Base-by-base conservation (phyloP, 2,797 vertebrate genomes). In the Argyrosomus regius region DNA sequence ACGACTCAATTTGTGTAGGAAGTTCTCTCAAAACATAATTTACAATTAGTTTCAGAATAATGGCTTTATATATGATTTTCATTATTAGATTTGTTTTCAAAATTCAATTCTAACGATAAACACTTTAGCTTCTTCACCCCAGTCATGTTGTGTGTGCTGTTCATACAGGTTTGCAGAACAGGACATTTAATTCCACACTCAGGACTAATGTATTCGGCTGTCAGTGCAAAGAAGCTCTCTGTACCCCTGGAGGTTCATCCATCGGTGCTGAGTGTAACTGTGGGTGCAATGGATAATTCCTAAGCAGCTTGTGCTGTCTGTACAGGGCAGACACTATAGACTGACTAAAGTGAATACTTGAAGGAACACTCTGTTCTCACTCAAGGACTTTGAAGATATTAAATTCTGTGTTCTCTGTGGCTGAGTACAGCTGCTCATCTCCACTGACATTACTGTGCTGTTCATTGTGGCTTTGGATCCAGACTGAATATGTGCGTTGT, bases 341-440 rank as follows among this genome's bases (percentile, higher is more conserved):
- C 31, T 63, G 69, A 74, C 71, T 69, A 48, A 76, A 75, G 63
- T 12, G n/a, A 67, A 74, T 69, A 72, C 66, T 75, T 78, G 49
- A 78, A 79, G 63, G 81, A 85, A 77, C 78, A 81, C 76, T 59
- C 59, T 83, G 86, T 72, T 20, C 73, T 20, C 56, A 35, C 48
- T 67, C 45, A 63, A 59, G 45, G 71, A 79, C 80, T 80, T 16
- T 65, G 62, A 62, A 80, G 66, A 81, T 75, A 72, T 66, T 50
- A 58, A 59, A 66, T 69, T 71, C 12, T 58, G 28, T 67, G 43
- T 45, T 75, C 31, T 69, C 24, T 50, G 0, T n/a, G 35, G 52
- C 16, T 24, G 48, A 75, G 22, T 18, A 35, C 0, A 0, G 8
- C 48, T 43, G 20, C 41, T 45, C 20, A 62, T 75, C 50, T 64